These are phyloP conservation scores for Drosophila carrolli DNA, from an alignment of 1,140 invertebrate species.

Conservation along the genomic window DNA sequence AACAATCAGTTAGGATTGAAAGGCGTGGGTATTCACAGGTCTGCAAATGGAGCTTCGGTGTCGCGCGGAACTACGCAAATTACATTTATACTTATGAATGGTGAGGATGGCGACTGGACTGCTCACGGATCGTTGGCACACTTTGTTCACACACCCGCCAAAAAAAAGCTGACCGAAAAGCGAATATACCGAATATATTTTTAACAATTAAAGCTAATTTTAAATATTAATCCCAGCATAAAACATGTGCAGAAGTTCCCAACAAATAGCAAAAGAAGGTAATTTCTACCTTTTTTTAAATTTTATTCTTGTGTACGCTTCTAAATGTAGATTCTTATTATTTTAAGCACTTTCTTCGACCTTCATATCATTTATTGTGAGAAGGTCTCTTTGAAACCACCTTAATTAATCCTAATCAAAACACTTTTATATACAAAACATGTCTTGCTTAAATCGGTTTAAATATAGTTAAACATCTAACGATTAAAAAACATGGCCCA, in stretches of 20 bases:
- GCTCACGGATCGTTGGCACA: constrained; percentile 28
- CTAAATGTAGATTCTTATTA: too few relatives aligned
- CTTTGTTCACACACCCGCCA: constrained; percentile 41
- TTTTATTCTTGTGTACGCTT: too few relatives aligned
- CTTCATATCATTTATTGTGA: neutral
- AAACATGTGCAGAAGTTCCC: neutral
- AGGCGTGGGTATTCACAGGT: neutral
- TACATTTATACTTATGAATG: constrained; percentile 43
- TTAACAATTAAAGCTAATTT: neutral
- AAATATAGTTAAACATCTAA: neutral
- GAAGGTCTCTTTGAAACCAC: neutral
- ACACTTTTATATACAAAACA: neutral
- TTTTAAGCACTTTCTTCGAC: too few relatives aligned
- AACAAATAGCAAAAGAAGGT: neutral
- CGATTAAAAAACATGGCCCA: neutral
- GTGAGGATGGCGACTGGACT: constrained; percentile 25
- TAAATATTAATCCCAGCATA: neutral
- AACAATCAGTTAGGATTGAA: constrained; percentile 20
- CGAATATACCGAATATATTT: neutral
- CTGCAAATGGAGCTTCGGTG: neutral
- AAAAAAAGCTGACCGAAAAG: constrained; percentile 11
- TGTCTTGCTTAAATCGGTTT: too few relatives aligned
- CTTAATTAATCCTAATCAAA: neutral
- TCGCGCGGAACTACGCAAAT: constrained; percentile 13
- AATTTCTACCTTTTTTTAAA: too few relatives aligned